Percentiles rank a stretch among this genome's conserved stretches.
These are phyloP conservation scores for Protonemura montana DNA, from an alignment of 2,888 invertebrate genomes.

Conservation along the genomic window DNA sequence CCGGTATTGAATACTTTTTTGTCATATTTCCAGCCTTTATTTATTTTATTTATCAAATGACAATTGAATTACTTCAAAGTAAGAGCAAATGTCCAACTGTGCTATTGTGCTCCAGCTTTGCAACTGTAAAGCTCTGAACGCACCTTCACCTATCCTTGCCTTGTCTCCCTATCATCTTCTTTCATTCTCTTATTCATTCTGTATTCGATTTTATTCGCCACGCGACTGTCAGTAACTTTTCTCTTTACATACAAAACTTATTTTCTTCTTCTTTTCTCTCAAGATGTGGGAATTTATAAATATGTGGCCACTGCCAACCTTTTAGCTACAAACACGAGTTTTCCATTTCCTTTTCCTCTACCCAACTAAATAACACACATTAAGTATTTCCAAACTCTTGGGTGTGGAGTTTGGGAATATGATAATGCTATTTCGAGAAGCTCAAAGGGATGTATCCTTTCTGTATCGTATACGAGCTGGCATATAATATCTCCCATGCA, in stretches of 20 bases:
- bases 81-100: no score
- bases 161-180: neutral
- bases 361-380: constrained; percentile 29
- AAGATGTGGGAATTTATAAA: constrained; percentile 28
- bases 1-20: no score
- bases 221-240: neutral
- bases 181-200: neutral
- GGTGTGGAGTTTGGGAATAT: neutral
- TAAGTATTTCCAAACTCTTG: constrained; percentile 17
- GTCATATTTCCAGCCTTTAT: no score
- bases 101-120: no score
- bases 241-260: constrained; percentile 22
- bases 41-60: no score
- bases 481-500: neutral
- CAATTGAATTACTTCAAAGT: no score
- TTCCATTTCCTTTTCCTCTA: constrained; percentile 33
- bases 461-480: neutral
- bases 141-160: neutral
- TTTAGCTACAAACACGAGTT: constrained; percentile 25
- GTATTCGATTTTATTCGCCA: neutral
- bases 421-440: constrained; percentile 7
- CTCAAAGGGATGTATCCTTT: constrained; percentile 1
- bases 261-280: neutral
- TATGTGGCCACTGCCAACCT: constrained; percentile 2
- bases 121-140: neutral